phyloP scores from a whole-genome alignment of 2,797 vertebrate genomes.

The Tapera naevia region DNA sequence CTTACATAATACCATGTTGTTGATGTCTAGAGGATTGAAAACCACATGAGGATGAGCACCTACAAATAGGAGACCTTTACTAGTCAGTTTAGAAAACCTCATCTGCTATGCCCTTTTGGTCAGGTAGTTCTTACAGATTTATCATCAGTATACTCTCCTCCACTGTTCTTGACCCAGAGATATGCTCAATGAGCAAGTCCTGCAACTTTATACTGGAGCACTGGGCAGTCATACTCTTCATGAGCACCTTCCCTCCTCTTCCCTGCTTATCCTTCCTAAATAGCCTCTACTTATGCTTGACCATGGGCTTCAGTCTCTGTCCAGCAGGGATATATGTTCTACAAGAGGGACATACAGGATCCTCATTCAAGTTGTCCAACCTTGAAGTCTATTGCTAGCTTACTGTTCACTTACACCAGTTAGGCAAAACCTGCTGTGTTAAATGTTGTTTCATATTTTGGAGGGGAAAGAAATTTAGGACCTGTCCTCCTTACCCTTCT shows the following conservation, averaged over 20 bases:
- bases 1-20: not conserved
- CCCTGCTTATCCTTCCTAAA: not conserved
- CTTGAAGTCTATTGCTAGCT: not conserved
- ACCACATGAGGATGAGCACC: not conserved
- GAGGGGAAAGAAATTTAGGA: not conserved
- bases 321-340: not conserved
- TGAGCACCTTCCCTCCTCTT: not conserved
- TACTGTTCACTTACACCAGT: not conserved
- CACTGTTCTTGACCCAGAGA: not conserved
- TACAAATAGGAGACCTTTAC: not conserved
- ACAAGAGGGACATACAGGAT: not conserved
- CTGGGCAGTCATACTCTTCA: not conserved
- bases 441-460: not conserved
- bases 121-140: not conserved
- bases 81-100: not conserved
- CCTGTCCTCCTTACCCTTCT: not conserved
- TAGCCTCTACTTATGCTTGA: not conserved
- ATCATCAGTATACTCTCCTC: not conserved
- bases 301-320: not conserved
- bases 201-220: not conserved
- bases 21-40: not conserved
- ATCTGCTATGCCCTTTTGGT: not conserved
- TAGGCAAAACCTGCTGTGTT: not conserved
- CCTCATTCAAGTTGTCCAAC: not conserved
- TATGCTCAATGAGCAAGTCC: not conserved